Percentiles rank a stretch among this genome's conserved stretches.
phyloP scores from a whole-genome alignment of 2,113 vertebrate species.

The Columba livia region DNA sequence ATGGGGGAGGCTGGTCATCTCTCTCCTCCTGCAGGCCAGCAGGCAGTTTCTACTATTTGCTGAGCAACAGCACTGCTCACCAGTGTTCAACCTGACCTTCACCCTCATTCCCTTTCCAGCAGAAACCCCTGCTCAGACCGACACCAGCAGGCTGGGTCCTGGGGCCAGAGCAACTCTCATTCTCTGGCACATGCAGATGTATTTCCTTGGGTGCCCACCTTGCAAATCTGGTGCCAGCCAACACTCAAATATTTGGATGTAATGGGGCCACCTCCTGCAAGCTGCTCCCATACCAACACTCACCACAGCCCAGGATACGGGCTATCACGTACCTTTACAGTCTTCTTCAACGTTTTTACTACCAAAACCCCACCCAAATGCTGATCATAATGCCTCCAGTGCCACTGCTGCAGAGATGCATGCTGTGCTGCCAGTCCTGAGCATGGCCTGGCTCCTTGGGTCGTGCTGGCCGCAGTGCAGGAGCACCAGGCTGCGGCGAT shows the following conservation, averaged over 20 bases:
- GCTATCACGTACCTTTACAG: neutral
- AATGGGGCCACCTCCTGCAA: neutral
- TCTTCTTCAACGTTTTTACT: neutral
- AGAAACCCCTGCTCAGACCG: too few relatives aligned
- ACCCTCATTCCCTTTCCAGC: too few relatives aligned
- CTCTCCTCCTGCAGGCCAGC: too few relatives aligned
- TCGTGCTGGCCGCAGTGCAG: fast-evolving
- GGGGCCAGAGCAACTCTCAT: neutral
- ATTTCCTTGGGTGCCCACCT: neutral
- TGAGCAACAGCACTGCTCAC: too few relatives aligned
- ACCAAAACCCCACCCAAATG: neutral
- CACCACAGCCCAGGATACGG: neutral
- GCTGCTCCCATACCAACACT: neutral
- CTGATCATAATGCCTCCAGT: neutral
- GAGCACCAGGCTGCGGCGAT: neutral
- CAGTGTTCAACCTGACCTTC: too few relatives aligned
- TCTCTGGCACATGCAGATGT: fast-evolving
- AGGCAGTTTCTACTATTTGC: too few relatives aligned
- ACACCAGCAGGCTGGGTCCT: neutral
- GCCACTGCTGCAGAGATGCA: fast-evolving
- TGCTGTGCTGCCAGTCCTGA: neutral
- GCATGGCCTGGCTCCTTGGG: neutral
- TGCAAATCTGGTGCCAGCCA: neutral
- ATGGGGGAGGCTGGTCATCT: too few relatives aligned
- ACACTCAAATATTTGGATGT: fast-evolving